Conservation (phyloP, 23 tunicate genomes). For the Trididemnum clinides region DNA sequence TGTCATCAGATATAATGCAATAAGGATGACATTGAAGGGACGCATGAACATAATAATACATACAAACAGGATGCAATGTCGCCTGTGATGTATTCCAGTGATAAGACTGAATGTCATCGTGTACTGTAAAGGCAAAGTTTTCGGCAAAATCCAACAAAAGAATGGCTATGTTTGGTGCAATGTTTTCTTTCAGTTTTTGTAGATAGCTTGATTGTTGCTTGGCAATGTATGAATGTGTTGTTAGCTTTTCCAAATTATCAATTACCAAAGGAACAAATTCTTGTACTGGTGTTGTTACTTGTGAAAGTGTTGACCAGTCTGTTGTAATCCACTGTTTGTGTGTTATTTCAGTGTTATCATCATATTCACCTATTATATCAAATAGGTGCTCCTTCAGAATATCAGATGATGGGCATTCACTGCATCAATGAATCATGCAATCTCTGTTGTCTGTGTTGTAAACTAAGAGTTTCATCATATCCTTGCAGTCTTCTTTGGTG, state of each 20-base stretch:
- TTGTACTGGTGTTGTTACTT: slow-evolving; percentile 12
- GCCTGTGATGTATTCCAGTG: slow-evolving; percentile 39
- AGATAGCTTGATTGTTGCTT: slow-evolving; percentile 46
- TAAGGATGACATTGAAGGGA: not conserved
- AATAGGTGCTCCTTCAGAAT: slow-evolving; percentile 10
- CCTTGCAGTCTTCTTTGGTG: slow-evolving; percentile 22
- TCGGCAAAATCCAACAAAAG: slow-evolving; percentile 43
- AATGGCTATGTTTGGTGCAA: slow-evolving; percentile 19
- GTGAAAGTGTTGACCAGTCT: slow-evolving; percentile 26
- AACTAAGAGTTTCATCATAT: slow-evolving; percentile 28
- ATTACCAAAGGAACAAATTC: slow-evolving; percentile 23
- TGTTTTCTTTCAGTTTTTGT: slow-evolving; percentile 2
- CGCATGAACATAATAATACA: slow-evolving; percentile 27
- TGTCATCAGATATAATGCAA: slow-evolving; percentile 37
- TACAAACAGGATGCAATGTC: slow-evolving; percentile 47
- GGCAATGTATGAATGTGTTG: slow-evolving; percentile 40
- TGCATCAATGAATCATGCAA: slow-evolving; percentile 36
- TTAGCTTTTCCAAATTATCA: slow-evolving; percentile 21
- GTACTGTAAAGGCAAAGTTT: slow-evolving; percentile 25
- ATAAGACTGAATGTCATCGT: slow-evolving; percentile 44
- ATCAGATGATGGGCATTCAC: slow-evolving; percentile 32
- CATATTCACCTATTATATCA: slow-evolving; percentile 12
- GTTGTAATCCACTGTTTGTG: slow-evolving; percentile 48
- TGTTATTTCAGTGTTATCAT: slow-evolving; percentile 29
- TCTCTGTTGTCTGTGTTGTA: slow-evolving; percentile 32